phyloP scores from a whole-genome alignment of 1,140 invertebrate species.

The Contarinia nasturtii region DNA sequence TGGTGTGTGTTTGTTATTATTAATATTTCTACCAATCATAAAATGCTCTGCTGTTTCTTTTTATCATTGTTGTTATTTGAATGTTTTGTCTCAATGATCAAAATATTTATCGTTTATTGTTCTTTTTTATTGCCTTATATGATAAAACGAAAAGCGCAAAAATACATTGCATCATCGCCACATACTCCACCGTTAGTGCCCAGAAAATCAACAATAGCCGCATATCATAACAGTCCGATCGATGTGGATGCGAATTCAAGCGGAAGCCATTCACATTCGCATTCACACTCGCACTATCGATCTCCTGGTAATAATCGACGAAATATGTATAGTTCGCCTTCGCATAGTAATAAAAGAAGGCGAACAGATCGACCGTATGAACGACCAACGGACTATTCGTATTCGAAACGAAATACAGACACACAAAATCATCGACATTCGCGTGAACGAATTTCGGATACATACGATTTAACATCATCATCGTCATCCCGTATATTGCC shows the following conservation, averaged over 20 bases:
- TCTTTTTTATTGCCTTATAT: not conserved
- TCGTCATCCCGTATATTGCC: not conserved
- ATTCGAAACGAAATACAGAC: not conserved
- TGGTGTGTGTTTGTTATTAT: too few species aligned
- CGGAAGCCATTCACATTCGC: conserved; percentile 11
- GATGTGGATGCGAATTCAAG: not conserved
- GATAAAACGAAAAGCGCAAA: too few species aligned
- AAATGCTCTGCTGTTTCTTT: too few species aligned
- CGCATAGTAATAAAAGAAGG: not conserved
- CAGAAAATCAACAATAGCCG: not conserved
- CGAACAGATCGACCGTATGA: not conserved
- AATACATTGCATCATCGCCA: conserved; percentile 8
- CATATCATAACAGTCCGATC: conserved; percentile 1
- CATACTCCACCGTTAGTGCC: conserved; percentile 16
- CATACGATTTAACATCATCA: not conserved
- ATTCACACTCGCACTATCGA: conserved; percentile 10
- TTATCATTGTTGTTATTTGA: too few species aligned
- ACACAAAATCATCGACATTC: too few species aligned
- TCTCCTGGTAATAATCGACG: not conserved
- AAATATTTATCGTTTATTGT: too few species aligned
- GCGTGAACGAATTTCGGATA: too few species aligned
- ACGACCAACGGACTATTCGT: not conserved
- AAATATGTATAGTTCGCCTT: not conserved
- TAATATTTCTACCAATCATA: too few species aligned
- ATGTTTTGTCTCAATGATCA: too few species aligned